These are phyloP conservation scores for Seira sanloemensis DNA, from an alignment of 2,888 invertebrate genomes.

Conservation along the genomic window DNA sequence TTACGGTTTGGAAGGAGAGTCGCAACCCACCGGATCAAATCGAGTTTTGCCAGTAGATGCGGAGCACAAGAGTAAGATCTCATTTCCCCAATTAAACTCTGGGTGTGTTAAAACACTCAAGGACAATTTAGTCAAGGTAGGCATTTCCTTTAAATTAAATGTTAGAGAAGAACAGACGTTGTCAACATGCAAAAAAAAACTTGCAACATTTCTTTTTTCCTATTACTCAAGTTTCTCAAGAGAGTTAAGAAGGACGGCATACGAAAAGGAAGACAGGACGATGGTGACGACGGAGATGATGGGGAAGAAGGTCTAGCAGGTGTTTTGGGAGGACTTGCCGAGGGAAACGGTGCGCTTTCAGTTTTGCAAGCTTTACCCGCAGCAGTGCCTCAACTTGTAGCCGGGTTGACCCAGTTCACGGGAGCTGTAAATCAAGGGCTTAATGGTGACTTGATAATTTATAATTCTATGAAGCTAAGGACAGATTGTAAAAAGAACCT, in stretches of 20 bases:
- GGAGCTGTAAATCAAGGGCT: slow-evolving; percentile 27
- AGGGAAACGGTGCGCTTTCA: slow-evolving; percentile 39
- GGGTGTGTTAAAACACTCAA: slow-evolving; percentile 22
- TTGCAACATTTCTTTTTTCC: no score
- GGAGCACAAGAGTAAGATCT: slow-evolving; percentile 45
- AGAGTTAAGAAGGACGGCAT: slow-evolving; percentile 19
- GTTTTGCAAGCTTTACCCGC: slow-evolving; percentile 33
- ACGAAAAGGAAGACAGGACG: slow-evolving; percentile 44
- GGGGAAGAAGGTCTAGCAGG: slow-evolving; percentile 40
- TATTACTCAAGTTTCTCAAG: slow-evolving; percentile 47
- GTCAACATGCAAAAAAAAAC: no score
- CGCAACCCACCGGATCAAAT: slow-evolving; percentile 23
- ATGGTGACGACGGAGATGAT: slow-evolving; percentile 40
- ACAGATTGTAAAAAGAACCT: no score
- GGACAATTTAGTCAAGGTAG: slow-evolving; percentile 41
- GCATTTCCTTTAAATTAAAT: no score
- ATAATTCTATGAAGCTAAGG: not conserved
- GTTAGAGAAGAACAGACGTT: no score
- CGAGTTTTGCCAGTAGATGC: slow-evolving; percentile 53
- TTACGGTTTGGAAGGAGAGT: slow-evolving; percentile 3
- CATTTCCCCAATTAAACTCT: slow-evolving; percentile 28
- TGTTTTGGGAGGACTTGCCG: not conserved
- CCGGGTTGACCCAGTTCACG: slow-evolving; percentile 24
- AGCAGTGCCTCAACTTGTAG: slow-evolving; percentile 48
- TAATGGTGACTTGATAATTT: slow-evolving; percentile 20